Percentiles rank a stretch among this genome's conserved stretches.
These are phyloP conservation scores for Oreonectes daqikongensis DNA, from an alignment of 2,797 vertebrate genomes.

Conservation along the genomic window DNA sequence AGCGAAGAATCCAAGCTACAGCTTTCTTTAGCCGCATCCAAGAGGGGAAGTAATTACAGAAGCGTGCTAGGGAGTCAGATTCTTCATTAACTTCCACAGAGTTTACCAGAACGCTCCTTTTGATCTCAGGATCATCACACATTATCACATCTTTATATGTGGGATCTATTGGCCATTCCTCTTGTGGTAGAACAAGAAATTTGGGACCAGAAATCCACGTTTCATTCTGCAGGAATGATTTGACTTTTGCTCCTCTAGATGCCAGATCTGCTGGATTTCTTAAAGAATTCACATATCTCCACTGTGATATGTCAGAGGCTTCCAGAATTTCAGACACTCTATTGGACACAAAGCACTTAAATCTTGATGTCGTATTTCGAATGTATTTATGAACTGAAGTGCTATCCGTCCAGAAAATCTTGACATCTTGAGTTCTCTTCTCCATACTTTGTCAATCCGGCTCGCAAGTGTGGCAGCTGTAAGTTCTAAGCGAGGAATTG, in stretches of 20 bases:
- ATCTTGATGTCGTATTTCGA: neutral
- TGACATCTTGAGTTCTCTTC: neutral
- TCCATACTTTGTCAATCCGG: neutral
- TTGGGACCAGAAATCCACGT: neutral
- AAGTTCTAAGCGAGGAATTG: neutral
- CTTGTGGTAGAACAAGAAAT: neutral
- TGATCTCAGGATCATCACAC: neutral
- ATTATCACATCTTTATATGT: rapidly evolving
- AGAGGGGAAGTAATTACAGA: neutral
- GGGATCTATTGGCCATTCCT: neutral
- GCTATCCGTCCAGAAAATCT: neutral
- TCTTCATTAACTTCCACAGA: neutral
- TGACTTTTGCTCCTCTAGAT: neutral
- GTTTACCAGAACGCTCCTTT: neutral
- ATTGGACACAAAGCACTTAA: neutral
- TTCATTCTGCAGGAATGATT: neutral
- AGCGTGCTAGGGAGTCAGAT: neutral
- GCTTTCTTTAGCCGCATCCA: neutral
- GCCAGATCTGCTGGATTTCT: neutral
- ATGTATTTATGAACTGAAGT: neutral
- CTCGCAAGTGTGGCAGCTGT: neutral
- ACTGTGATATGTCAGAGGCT: neutral
- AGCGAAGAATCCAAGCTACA: neutral
- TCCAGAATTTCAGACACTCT: neutral
- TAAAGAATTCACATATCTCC: neutral